phyloP scores from a whole-genome alignment of 2,797 vertebrate genomes.

The Bufotes viridis region DNA sequence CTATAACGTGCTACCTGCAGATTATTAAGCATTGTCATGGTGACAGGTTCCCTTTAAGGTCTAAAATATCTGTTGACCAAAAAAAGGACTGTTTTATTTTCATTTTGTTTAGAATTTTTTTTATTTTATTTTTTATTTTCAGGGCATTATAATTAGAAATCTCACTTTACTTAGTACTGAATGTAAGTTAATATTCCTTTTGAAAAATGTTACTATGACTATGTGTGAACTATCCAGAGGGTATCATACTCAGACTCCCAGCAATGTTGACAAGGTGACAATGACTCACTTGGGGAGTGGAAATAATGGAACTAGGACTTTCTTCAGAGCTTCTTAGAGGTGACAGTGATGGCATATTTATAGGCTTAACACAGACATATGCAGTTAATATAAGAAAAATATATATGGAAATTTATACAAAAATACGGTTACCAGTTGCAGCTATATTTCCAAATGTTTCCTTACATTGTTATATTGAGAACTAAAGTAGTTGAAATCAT shows the following conservation, averaged over 20 bases:
- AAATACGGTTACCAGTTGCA: too few species aligned
- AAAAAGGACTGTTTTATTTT: too few species aligned
- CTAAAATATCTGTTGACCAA: neutral
- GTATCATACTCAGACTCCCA: slow-evolving; percentile 17
- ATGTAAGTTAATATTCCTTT: neutral
- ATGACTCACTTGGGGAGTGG: slow-evolving; percentile 16
- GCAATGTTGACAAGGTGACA: slow-evolving; percentile 8
- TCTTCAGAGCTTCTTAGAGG: neutral
- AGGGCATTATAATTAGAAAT: neutral
- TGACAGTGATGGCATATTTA: neutral
- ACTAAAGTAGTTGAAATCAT: too few species aligned
- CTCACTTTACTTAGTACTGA: slow-evolving; percentile 1
- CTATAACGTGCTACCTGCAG: too few species aligned
- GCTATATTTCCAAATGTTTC: too few species aligned
- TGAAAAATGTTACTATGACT: neutral
- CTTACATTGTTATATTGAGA: too few species aligned
- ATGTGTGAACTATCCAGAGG: slow-evolving; percentile 34
- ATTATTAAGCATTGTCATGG: too few species aligned
- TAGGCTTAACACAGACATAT: too few species aligned
- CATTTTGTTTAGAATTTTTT: neutral
- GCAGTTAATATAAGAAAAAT: neutral
- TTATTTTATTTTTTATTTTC: neutral
- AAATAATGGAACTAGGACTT: neutral
- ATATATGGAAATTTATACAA: neutral
- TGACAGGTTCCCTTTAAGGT: neutral